Evolutionary conservation across 2,113 vertebrate species (phyloP).

Genomic region (Myiozetetes cayanensis): DNA sequence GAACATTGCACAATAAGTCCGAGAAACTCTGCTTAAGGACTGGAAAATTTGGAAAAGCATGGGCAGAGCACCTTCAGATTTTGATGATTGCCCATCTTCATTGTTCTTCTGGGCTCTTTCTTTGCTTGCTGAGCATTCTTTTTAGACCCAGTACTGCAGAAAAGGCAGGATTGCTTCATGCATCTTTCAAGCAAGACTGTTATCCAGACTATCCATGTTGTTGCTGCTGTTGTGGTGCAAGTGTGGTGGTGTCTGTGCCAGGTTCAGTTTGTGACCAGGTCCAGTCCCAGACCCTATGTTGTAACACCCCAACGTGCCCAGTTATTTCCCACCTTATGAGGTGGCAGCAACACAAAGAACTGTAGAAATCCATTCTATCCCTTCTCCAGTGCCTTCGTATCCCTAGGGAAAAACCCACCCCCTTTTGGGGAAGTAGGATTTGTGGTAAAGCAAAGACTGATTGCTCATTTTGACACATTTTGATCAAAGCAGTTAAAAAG

Average conservation of each 20-base stretch:
- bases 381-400: not conserved
- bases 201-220: accelerated
- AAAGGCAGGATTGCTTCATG: not conserved
- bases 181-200: not conserved
- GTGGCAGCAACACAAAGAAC: not conserved
- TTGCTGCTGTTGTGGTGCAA: not conserved
- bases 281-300: not conserved
- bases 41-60: not conserved
- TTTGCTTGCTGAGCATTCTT: not conserved
- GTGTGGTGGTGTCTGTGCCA: not conserved
- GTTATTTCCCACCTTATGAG: not conserved
- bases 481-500: constrained; percentile 19
- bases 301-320: accelerated
- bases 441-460: not conserved
- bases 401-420: not conserved
- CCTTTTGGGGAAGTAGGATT: not conserved
- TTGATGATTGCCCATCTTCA: not conserved
- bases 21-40: not conserved
- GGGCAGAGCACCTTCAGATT: not conserved
- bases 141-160: not conserved
- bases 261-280: not conserved
- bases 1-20: not conserved
- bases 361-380: not conserved
- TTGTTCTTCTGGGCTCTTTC: not conserved
- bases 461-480: not conserved